Evolutionary conservation across 2,888 invertebrate species (phyloP).

Genomic region (Eilema sororculum): DNA sequence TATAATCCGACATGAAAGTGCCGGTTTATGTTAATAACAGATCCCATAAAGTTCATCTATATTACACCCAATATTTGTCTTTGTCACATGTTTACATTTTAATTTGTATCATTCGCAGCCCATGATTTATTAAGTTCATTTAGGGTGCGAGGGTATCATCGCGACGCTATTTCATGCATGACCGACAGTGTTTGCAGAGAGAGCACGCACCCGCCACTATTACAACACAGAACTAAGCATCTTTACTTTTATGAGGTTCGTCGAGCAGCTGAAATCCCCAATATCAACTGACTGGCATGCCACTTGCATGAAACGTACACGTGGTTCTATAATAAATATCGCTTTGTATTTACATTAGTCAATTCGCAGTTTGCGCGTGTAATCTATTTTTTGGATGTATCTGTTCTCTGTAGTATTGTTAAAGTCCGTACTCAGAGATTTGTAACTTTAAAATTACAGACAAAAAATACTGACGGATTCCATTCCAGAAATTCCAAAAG

Average conservation of each 20-base stretch:
- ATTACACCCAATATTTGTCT: slow-evolving; percentile 26
- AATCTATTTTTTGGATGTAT: not conserved
- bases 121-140: slow-evolving; percentile 49
- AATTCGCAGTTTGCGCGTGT: not conserved
- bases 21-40: not conserved
- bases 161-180: slow-evolving; percentile 71
- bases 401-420: slow-evolving; percentile 4
- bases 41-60: slow-evolving; percentile 10
- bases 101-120: slow-evolving; percentile 34
- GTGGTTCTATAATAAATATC: slow-evolving; percentile 12
- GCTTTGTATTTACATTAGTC: slow-evolving; percentile 4
- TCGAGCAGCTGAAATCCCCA: slow-evolving; percentile 12
- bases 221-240: slow-evolving; percentile 35
- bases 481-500: not conserved
- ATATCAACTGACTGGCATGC: slow-evolving; percentile 22
- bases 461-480: no score
- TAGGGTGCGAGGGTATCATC: slow-evolving; percentile 70
- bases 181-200: slow-evolving; percentile 67
- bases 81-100: slow-evolving; percentile 30
- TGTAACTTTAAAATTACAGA: no score
- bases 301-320: slow-evolving; percentile 21
- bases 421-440: not conserved
- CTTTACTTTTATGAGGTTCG: slow-evolving; percentile 16
- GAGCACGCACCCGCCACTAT: slow-evolving; percentile 45
- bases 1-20: not conserved